These are phyloP conservation scores for Neopelma chrysocephalum DNA, from an alignment of 2,797 vertebrate species.

Conservation along the genomic window DNA sequence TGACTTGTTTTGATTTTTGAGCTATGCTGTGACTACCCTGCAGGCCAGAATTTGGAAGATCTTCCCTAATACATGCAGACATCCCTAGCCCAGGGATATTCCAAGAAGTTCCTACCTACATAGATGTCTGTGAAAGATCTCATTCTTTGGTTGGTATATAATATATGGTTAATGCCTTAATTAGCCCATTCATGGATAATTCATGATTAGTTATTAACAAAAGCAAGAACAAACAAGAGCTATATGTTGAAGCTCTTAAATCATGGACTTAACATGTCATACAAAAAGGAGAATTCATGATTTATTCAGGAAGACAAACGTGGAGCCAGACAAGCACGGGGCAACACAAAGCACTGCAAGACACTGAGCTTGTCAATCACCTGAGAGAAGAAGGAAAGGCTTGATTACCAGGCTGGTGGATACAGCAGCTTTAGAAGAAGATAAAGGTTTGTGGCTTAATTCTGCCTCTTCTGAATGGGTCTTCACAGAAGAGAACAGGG, in stretches of 20 bases:
- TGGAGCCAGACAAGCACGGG: neutral
- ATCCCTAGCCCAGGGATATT: slow-evolving; percentile 37
- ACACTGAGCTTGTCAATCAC: slow-evolving; percentile 1
- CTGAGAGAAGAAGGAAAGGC: neutral
- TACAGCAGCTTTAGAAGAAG: neutral
- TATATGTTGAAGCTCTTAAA: slow-evolving; percentile 58
- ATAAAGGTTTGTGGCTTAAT: neutral
- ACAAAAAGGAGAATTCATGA: slow-evolving; percentile 36
- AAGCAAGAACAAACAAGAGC: slow-evolving; percentile 57
- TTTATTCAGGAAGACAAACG: slow-evolving; percentile 62
- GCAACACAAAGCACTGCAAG: slow-evolving; percentile 27
- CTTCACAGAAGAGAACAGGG: neutral
- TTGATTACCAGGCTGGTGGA: neutral
- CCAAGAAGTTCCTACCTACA: neutral
- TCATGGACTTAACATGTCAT: slow-evolving; percentile 43
- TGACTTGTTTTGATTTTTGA: slow-evolving; percentile 16
- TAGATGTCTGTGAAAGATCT: slow-evolving; percentile 36
- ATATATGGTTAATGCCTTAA: slow-evolving; percentile 66
- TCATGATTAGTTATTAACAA: slow-evolving; percentile 71
- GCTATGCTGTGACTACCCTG: neutral
- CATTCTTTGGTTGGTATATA: slow-evolving; percentile 52
- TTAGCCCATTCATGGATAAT: slow-evolving; percentile 71
- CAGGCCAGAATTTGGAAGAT: neutral
- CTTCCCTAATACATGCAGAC: neutral
- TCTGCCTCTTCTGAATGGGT: neutral